phyloP scores from a whole-genome alignment of 2,888 invertebrate species.

The Harpagoxenus sublaevis region DNA sequence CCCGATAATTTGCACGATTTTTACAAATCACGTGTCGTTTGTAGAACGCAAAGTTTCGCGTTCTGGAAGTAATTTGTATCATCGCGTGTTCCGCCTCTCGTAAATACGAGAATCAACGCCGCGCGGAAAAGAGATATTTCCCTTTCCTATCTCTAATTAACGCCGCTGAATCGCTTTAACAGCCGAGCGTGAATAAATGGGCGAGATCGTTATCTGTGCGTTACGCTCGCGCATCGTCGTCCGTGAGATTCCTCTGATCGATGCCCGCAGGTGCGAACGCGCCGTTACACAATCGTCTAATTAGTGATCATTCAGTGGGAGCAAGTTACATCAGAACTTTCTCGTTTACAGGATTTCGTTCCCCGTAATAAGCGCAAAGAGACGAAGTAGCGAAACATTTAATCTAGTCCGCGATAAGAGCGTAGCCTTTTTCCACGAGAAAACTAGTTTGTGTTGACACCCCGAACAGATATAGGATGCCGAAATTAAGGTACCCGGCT shows the following conservation, averaged over 20 bases:
- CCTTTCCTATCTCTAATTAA: conserved; percentile 65
- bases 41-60: not conserved
- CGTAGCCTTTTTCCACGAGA: not conserved
- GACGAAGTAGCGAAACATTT: not conserved
- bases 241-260: conserved; percentile 16
- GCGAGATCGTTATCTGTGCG: conserved; percentile 48
- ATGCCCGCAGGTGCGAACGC: conserved; percentile 26
- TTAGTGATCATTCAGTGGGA: conserved; percentile 61
- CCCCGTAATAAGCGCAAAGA: not conserved
- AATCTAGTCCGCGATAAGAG: not conserved
- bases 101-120: not conserved
- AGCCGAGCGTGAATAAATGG: conserved; percentile 42
- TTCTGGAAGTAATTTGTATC: not conserved
- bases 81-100: not conserved
- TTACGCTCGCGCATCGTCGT: not conserved
- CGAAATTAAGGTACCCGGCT: not conserved
- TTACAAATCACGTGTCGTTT: not conserved
- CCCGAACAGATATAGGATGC: too few relatives aligned
- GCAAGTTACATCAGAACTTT: conserved; percentile 72
- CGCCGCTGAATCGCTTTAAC: conserved; percentile 58
- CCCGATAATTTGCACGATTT: conserved; percentile 16
- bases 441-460: not conserved
- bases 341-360: conserved; percentile 65
- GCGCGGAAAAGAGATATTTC: conserved; percentile 51
- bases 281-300: conserved; percentile 73